Conservation (phyloP, 1,140 invertebrate species). For the Ericerus pela region DNA sequence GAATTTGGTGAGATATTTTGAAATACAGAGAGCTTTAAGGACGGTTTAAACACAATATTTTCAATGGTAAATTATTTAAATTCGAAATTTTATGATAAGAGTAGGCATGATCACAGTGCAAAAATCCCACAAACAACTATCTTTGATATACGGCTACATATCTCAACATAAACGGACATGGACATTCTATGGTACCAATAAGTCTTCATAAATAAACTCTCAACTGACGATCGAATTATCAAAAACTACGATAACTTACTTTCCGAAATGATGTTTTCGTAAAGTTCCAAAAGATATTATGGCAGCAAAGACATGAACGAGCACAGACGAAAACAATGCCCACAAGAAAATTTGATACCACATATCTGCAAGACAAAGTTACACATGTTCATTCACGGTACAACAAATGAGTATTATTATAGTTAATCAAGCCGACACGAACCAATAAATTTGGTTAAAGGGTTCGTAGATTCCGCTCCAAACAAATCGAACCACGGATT, state of each 20-base stretch:
- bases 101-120: no score
- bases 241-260: slow-evolving; percentile 34
- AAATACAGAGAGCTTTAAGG: no score
- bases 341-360: slow-evolving; percentile 91
- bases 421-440: background rate
- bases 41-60: no score
- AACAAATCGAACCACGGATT: slow-evolving; percentile 12
- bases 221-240: background rate
- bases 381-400: background rate
- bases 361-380: slow-evolving; percentile 66
- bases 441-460: slow-evolving; percentile 14
- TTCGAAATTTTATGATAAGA: no score
- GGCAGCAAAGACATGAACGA: slow-evolving; percentile 81
- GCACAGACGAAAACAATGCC: slow-evolving; percentile 81
- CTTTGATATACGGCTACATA: no score
- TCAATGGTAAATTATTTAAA: no score
- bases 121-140: no score
- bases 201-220: background rate
- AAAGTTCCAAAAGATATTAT: slow-evolving; percentile 76
- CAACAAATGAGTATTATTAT: background rate
- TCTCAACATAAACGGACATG: no score
- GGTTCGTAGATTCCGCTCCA: slow-evolving; percentile 10
- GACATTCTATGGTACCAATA: no score
- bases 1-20: no score
- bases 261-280: slow-evolving; percentile 81